Conservation (phyloP, 2,888 invertebrate genomes). For the Philereme transversata region DNA sequence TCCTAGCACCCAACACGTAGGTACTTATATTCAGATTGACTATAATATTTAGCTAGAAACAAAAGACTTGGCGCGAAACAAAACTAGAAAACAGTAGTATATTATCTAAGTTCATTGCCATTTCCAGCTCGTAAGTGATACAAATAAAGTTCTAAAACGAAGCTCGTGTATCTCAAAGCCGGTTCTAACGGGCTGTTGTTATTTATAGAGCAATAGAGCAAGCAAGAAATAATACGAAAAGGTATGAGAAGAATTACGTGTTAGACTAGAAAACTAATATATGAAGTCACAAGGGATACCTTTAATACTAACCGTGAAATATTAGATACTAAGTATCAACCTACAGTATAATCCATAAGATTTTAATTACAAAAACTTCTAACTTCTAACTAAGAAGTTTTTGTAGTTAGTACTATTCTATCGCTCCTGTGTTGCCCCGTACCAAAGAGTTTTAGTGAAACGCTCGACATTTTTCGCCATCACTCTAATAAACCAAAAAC, state of each 20-base stretch:
- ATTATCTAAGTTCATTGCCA: neutral
- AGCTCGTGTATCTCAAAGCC: constrained; percentile 32
- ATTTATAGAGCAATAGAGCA: constrained; percentile 35
- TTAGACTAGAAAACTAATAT: constrained; percentile 49
- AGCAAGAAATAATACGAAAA: constrained; percentile 35
- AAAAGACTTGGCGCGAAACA: constrained; percentile 4
- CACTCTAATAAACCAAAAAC: too few relatives aligned
- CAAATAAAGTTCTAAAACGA: constrained; percentile 31
- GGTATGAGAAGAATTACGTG: constrained; percentile 45
- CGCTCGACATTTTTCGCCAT: too few relatives aligned
- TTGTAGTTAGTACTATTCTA: too few relatives aligned
- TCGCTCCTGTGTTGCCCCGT: too few relatives aligned
- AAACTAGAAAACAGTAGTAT: constrained; percentile 2
- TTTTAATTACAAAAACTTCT: too few relatives aligned
- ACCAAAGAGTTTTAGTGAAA: too few relatives aligned
- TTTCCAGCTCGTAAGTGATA: constrained; percentile 17
- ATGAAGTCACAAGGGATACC: constrained; percentile 41
- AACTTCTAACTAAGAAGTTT: too few relatives aligned
- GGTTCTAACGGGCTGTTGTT: constrained; percentile 27
- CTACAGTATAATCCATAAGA: too few relatives aligned
- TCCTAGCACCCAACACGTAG: too few relatives aligned
- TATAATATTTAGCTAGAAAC: neutral
- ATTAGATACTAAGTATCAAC: too few relatives aligned
- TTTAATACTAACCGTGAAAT: constrained; percentile 22
- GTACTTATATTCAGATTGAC: neutral